Evolutionary conservation across 2,888 invertebrate genomes (phyloP).

Genomic region (Protonemura montana): DNA sequence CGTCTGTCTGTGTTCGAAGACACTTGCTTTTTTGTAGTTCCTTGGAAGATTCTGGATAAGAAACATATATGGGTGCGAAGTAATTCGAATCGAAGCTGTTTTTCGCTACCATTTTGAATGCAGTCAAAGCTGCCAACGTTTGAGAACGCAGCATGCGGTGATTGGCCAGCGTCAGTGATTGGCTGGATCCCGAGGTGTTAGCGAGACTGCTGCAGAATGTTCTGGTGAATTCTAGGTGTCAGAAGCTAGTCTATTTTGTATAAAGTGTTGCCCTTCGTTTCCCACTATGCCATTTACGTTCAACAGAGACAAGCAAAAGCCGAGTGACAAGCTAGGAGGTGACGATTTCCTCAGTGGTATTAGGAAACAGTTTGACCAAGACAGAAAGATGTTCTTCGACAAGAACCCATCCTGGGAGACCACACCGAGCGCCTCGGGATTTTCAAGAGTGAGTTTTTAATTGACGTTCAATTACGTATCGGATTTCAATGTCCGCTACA

Average conservation of each 20-base stretch:
- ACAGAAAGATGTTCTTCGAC: slow-evolving; percentile 54
- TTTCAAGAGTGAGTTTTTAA: slow-evolving; percentile 53
- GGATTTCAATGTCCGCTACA: neutral
- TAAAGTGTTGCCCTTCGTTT: neutral
- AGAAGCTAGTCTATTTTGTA: neutral
- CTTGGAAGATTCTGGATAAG: no score
- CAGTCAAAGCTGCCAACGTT: neutral
- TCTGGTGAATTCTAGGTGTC: neutral
- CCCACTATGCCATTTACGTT: slow-evolving; percentile 53
- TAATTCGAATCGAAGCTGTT: no score
- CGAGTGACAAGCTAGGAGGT: slow-evolving; percentile 54
- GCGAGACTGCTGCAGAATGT: neutral
- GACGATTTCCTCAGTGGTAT: slow-evolving; percentile 55
- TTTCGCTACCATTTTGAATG: neutral
- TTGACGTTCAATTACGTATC: neutral
- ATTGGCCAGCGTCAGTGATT: neutral
- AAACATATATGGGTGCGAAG: no score
- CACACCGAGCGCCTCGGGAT: slow-evolving; percentile 50
- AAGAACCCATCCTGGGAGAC: slow-evolving; percentile 48
- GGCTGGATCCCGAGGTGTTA: neutral
- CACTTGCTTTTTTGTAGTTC: no score
- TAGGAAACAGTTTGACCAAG: slow-evolving; percentile 53
- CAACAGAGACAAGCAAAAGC: slow-evolving; percentile 53
- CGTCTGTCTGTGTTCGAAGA: no score
- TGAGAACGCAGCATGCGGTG: neutral